Evolutionary conservation across 2,797 vertebrate genomes (phyloP), one percentile per base, ranked within the genome.

Genomic region (Remorina albescens): DNA sequence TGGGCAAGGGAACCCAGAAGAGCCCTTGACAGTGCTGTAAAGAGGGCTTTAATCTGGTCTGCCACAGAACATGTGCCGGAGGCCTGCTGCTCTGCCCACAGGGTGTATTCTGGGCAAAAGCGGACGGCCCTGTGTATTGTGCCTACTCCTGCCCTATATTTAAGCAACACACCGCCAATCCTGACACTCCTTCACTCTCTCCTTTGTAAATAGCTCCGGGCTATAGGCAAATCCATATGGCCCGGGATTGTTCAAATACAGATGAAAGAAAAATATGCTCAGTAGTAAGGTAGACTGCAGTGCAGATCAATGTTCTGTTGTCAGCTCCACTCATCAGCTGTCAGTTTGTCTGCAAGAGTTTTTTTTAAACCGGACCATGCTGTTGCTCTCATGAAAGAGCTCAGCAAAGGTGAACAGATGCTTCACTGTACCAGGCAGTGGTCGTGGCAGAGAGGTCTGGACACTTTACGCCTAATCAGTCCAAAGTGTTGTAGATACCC

Each of bases 11-110:
- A 93, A 87, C 62, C 86, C 81, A 79, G 86, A 93, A 88, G 94
- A 81, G 91, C 83, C 90, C 86, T 74, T 94, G 95, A 95, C 93
- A 94, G 82, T 83, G 42, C 85, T 90, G 94, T 89, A 94, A 94
- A 90, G 86, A 93, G 61, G 92, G 91, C 95, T 95, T 95, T 94
- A 94, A 95, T 95, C 92, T 92, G 80, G 87, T 86, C 82, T 86
- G 91, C 93, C 95, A 78, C 93, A 95, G 92, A 95, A 92, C 90
- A 91, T 87, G 92, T 86, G 91, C 93, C 89, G 91, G 87, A 93
- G 91, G 91, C 89, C 90, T 89, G 92, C 92, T 92, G 92, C 89
- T 91, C 90, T 90, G 92, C 91, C 92, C 92, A 88, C 89, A 95
- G 92, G 91, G 89, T 94, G 92, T 93, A 89, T 89, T 94, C 91